These are phyloP conservation scores for Bubo bubo DNA, from an alignment of 2,113 vertebrate genomes.

Conservation along the genomic window DNA sequence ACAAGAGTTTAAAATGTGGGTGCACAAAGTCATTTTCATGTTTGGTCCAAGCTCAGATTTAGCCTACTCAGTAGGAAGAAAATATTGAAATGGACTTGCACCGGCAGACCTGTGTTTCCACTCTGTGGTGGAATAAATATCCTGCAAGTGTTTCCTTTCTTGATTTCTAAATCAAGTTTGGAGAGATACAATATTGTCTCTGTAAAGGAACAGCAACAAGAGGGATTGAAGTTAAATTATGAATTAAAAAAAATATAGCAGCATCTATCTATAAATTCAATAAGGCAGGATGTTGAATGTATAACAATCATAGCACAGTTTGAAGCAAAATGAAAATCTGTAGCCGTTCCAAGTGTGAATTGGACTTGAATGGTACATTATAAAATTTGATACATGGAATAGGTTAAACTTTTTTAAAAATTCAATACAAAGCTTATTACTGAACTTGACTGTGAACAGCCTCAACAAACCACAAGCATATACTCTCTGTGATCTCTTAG, in stretches of 20 bases:
- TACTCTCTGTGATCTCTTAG: background rate
- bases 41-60: background rate
- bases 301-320: background rate
- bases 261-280: background rate
- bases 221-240: background rate
- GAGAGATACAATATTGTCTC: background rate
- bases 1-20: background rate
- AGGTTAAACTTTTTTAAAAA: background rate
- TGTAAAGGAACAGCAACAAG: background rate
- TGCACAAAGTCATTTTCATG: background rate
- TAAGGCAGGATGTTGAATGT: background rate
- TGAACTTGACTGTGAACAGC: background rate
- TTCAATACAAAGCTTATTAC: background rate
- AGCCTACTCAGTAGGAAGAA: background rate
- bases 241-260: background rate
- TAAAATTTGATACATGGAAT: background rate
- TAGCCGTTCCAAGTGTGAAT: background rate
- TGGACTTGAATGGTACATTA: background rate
- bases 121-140: background rate
- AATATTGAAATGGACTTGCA: background rate
- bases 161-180: background rate
- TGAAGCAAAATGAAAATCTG: conserved; percentile 5
- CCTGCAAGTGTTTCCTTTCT: background rate
- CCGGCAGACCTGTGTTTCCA: background rate
- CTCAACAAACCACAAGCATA: background rate